Conservation (phyloP, 1,140 invertebrate species). For the Metopolophium dirhodum region DNA sequence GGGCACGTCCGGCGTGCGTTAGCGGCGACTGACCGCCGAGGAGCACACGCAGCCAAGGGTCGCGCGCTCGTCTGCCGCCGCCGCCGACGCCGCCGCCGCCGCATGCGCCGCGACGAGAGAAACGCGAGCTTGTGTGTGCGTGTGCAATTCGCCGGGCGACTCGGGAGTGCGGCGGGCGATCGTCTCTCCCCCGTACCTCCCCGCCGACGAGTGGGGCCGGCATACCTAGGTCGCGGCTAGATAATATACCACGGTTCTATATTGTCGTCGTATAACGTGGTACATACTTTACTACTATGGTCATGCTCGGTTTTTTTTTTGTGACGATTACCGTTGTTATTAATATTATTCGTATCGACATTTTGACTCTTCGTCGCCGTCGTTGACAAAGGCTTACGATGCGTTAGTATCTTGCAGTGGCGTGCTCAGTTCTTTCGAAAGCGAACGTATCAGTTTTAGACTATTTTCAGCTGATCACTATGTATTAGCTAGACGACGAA, state of each 20-base stretch:
- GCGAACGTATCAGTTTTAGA: too few species aligned
- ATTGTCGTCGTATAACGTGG: not conserved
- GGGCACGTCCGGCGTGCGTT: constrained; percentile 53
- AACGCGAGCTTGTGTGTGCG: not conserved
- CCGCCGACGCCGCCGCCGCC: not conserved
- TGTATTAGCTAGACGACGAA: too few species aligned
- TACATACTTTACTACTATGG: too few species aligned
- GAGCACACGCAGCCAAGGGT: constrained; percentile 52
- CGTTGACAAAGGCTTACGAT: too few species aligned
- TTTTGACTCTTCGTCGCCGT: too few species aligned
- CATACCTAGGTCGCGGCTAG: not conserved
- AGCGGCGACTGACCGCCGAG: constrained; percentile 54
- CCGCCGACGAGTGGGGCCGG: not conserved
- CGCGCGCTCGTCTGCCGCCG: constrained; percentile 53
- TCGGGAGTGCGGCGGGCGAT: constrained; percentile 26
- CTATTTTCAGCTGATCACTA: too few species aligned
- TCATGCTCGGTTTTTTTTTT: too few species aligned
- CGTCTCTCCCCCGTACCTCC: not conserved
- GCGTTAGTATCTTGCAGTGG: too few species aligned
- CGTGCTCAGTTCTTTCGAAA: too few species aligned
- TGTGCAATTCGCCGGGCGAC: constrained; percentile 20
- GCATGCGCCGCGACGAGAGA: constrained; percentile 39
- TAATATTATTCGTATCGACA: too few species aligned
- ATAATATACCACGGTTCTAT: not conserved
- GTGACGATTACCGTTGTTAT: too few species aligned